Evolutionary conservation across 2,888 invertebrate species (phyloP).

Genomic region (Sphaerophoria taeniata): DNA sequence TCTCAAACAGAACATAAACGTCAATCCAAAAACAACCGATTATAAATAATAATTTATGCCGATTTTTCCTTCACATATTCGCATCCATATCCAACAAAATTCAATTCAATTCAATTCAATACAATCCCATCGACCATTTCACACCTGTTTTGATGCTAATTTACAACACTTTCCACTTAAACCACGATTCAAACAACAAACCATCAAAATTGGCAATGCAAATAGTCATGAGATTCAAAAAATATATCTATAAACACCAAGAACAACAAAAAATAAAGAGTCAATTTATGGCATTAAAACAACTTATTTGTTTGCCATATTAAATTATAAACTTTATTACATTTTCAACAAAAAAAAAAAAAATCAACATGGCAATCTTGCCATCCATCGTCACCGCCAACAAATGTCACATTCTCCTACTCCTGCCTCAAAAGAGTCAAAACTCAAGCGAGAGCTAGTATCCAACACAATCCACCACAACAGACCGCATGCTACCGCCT

Average conservation of each 20-base stretch:
- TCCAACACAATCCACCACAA: not conserved
- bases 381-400: slow-evolving; percentile 44
- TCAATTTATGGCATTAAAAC: slow-evolving; percentile 58
- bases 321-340: slow-evolving; percentile 70
- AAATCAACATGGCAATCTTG: slow-evolving; percentile 40
- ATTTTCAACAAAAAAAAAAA: slow-evolving; percentile 41
- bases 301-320: slow-evolving; percentile 52
- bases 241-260: slow-evolving; percentile 4
- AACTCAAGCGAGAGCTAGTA: not conserved
- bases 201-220: slow-evolving; percentile 40
- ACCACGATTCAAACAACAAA: slow-evolving; percentile 13
- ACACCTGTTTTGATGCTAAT: slow-evolving; percentile 51
- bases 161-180: slow-evolving; percentile 28
- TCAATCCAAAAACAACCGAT: slow-evolving; percentile 13
- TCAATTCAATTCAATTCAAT: not conserved
- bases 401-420: slow-evolving; percentile 58
- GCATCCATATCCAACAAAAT: not conserved
- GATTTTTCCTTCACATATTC: not conserved
- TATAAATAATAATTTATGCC: slow-evolving; percentile 17
- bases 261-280: not conserved
- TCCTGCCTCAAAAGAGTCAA: not conserved
- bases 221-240: not conserved
- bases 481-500: slow-evolving; percentile 36
- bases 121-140: slow-evolving; percentile 17
- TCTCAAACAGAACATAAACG: not conserved